Evolutionary conservation across 2,888 invertebrate species (phyloP).

Genomic region (Ormyrus nitidulus): DNA sequence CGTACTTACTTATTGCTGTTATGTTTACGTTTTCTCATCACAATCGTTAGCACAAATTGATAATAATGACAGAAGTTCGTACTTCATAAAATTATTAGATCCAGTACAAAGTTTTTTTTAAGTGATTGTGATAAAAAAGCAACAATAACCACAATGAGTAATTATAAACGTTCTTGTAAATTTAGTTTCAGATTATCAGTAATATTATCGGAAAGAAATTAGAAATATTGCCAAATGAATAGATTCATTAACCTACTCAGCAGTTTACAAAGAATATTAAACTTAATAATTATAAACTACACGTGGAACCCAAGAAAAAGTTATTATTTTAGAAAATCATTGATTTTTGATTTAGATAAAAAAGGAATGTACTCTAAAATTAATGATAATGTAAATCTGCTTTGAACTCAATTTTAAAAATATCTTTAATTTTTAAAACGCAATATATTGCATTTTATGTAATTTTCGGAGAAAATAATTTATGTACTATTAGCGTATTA

Average conservation of each 20-base stretch:
- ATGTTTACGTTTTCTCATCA: slow-evolving; percentile 17
- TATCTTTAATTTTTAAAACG: too few relatives aligned
- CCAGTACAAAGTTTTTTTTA: background rate
- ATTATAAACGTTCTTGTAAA: slow-evolving; percentile 48
- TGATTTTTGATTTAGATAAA: background rate
- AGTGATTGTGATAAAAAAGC: slow-evolving; percentile 33
- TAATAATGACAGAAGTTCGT: too few relatives aligned
- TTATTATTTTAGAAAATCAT: background rate
- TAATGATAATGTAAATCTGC: background rate
- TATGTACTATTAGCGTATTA: too few relatives aligned
- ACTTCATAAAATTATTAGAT: background rate
- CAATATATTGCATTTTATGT: too few relatives aligned
- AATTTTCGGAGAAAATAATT: too few relatives aligned
- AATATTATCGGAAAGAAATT: slow-evolving; percentile 50
- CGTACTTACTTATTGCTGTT: slow-evolving; percentile 40
- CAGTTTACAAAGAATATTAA: slow-evolving; percentile 10
- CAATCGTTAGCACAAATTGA: slow-evolving; percentile 25
- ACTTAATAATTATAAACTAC: background rate
- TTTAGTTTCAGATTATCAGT: slow-evolving; percentile 50
- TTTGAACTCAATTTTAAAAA: too few relatives aligned
- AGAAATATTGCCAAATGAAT: slow-evolving; percentile 50
- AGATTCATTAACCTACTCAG: slow-evolving; percentile 25
- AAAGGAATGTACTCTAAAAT: background rate
- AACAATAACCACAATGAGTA: slow-evolving; percentile 37
- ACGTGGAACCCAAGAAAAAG: too few relatives aligned